Evolutionary conservation across 2,113 vertebrate species (phyloP).

Genomic region (Procapra przewalskii): DNA sequence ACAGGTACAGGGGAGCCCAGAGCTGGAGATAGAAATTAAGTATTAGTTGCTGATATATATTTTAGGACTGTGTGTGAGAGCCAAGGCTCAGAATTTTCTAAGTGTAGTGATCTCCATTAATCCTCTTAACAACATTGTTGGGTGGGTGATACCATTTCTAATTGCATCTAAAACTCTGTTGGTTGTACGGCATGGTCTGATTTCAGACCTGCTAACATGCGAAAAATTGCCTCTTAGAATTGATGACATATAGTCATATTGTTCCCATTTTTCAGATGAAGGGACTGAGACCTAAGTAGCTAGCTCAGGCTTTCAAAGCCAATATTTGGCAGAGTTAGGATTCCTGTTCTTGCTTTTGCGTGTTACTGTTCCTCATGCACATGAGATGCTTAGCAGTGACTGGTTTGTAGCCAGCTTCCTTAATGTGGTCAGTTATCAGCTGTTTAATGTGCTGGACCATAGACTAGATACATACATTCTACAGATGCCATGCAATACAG

Average conservation of each 20-base stretch:
- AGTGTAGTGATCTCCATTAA: background rate
- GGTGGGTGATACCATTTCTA: background rate
- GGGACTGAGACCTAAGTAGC: background rate
- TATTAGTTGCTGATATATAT: too few species aligned
- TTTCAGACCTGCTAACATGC: background rate
- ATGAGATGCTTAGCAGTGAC: background rate
- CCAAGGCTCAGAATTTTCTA: background rate
- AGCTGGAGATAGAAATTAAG: background rate
- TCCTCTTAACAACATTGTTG: background rate
- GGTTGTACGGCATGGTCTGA: background rate
- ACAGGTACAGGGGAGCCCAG: too few species aligned
- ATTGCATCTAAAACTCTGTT: background rate
- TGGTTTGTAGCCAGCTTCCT: background rate
- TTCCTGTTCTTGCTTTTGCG: background rate
- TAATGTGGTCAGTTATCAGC: background rate
- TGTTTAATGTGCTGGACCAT: background rate
- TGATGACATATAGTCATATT: background rate
- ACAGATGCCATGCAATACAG: accelerated
- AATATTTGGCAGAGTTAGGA: background rate
- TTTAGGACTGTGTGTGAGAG: background rate
- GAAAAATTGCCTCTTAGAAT: background rate
- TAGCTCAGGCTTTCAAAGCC: background rate
- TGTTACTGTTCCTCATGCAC: background rate
- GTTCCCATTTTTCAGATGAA: background rate
- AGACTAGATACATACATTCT: accelerated